Evolutionary conservation across 2,888 invertebrate genomes (phyloP), one percentile per base, ranked within the genome.

Genomic region (Pristionchus fissidentatus): DNA sequence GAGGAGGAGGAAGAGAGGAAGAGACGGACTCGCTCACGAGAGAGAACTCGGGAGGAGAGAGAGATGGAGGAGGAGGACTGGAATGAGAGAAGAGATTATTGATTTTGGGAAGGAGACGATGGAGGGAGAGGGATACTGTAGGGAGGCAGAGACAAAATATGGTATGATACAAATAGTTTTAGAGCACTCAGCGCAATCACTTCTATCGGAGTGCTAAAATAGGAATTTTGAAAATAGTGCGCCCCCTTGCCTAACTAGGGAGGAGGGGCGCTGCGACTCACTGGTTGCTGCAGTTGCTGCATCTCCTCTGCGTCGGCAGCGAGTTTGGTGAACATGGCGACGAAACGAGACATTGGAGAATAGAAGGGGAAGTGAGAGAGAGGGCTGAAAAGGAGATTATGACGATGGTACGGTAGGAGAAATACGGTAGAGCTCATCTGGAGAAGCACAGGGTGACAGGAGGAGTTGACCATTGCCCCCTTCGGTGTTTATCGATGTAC

Each of bases 281-380:
- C 70, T n/a, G 70, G 70, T 26, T n/a, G 41, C 10, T n/a, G 41
- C 4, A 3, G 41, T 43, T n/a, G n/a, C n/a, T n/a, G n/a, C n/a
- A n/a, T n/a, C n/a, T n/a, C n/a, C 41, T 70, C 70, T 15, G 41
- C 70, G 26, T 70, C 70, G 41, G 70, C 70, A 22, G 70, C 70
- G 10, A 70, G n/a, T 26, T 70, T 70, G 43, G 38, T 38, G 70
- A 70, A 70, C 70, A 70, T 70, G 22, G 70, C 41, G 70, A 70
- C 70, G 70, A 70, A 70, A 41, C 70, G 70, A 70, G 70, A 70
- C 70, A 70, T 70, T n/a, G 52, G 19, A 55, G 46, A 19, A 52
- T 7, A 77, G 19, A 29, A 26, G 77, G 29, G 73, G 22, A 46
- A 49, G 49, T 22, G 32, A 52, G 26, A 77, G 13, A n/a, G 77